These are phyloP conservation scores for Myopa testacea DNA, from an alignment of 2,888 invertebrate species.

Conservation along the genomic window DNA sequence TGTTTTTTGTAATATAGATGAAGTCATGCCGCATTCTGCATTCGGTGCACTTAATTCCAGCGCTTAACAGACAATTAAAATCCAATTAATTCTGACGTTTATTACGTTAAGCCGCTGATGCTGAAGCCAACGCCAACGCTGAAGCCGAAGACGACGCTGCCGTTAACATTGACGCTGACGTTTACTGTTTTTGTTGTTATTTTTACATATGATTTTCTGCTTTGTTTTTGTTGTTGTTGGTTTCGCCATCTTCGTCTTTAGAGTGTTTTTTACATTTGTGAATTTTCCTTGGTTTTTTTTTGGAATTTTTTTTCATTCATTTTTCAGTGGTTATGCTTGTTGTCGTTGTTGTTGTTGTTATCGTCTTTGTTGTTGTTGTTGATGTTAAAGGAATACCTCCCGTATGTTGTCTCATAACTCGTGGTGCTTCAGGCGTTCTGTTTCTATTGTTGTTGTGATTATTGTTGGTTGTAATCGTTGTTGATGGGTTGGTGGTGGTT, in stretches of 20 bases:
- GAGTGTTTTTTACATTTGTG: neutral
- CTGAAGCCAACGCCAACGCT: neutral
- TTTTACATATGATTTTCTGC: neutral
- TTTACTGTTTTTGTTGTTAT: neutral
- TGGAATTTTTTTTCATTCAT: neutral
- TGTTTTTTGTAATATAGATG: constrained; percentile 40
- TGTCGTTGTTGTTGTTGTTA: constrained; percentile 4
- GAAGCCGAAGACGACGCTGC: neutral
- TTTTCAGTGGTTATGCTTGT: neutral
- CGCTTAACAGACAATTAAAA: constrained; percentile 68
- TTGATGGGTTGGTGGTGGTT: constrained; percentile 25
- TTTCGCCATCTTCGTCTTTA: neutral
- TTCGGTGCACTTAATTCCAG: constrained; percentile 61
- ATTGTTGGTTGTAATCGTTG: constrained; percentile 4
- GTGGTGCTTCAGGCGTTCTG: constrained; percentile 34
- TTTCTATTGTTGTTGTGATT: constrained; percentile 31
- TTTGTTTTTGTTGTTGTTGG: neutral
- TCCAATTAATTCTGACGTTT: constrained; percentile 69
- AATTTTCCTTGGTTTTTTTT: neutral
- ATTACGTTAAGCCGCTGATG: constrained; percentile 64
- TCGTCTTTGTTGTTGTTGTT: constrained; percentile 24
- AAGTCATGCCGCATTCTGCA: constrained; percentile 42
- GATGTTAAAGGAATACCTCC: constrained; percentile 34
- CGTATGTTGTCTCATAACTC: constrained; percentile 27
- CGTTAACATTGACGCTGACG: neutral